A percentile compares a stretch with the other conserved stretches of the same genome.
Evolutionary conservation across 30 jellyfish, hydroid and myxozoan species (phyloP).

Genomic region (Hydractinia echinata): DNA sequence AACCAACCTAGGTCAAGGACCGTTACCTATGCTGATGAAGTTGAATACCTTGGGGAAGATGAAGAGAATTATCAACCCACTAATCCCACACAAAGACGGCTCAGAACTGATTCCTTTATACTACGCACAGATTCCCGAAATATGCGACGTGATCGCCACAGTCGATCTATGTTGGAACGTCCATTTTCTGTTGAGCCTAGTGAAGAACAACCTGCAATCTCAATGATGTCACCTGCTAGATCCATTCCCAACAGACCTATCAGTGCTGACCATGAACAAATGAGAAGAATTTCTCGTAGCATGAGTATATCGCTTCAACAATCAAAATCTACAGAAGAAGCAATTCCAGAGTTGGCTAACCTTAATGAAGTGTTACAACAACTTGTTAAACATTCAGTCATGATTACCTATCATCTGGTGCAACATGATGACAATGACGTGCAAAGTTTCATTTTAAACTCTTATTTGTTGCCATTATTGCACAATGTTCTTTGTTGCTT

Average conservation of each 20-base stretch:
- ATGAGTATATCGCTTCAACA: slow-evolving; percentile 66
- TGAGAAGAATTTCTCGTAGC: slow-evolving; percentile 66
- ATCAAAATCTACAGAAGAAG: slow-evolving; percentile 63
- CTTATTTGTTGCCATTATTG: slow-evolving; percentile 4
- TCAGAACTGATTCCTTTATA: slow-evolving; percentile 18
- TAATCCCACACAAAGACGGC: background rate
- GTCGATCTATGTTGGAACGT: slow-evolving; percentile 2
- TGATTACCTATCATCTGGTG: slow-evolving; percentile 50
- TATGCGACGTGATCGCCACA: background rate
- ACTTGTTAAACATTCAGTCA: slow-evolving; percentile 56
- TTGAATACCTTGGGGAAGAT: background rate
- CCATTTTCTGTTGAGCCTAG: background rate
- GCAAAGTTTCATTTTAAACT: background rate
- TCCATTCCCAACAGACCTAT: background rate
- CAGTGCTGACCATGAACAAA: slow-evolving; percentile 26
- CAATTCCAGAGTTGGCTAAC: slow-evolving; percentile 45
- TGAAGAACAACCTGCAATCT: background rate
- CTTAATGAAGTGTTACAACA: slow-evolving; percentile 50
- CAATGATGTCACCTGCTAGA: background rate
- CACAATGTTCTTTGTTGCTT: slow-evolving; percentile 21
- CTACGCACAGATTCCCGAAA: background rate
- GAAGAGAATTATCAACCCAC: background rate
- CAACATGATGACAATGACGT: background rate
- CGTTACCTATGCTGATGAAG: slow-evolving; percentile 15
- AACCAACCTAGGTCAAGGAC: slow-evolving; percentile 2